Evolutionary conservation across 1,140 invertebrate genomes (phyloP), one percentile per base, ranked within the genome.

Genomic region (Drosophila kikkawai): DNA sequence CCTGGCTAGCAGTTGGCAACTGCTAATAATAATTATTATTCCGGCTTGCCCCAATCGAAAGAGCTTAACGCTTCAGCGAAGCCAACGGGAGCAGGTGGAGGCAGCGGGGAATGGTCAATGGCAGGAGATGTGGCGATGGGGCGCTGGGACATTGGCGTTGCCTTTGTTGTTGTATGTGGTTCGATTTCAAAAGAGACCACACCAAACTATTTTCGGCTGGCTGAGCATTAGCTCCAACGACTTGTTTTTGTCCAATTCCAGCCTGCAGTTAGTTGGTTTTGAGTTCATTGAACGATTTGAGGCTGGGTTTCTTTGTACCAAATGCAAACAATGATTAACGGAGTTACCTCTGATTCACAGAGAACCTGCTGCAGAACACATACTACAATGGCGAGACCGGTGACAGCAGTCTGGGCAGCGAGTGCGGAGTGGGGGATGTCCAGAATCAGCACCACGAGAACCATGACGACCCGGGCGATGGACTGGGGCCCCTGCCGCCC

Each of bases 401-500:
- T 8, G 90, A 77, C 29, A 82, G 88, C 51, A 91, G 83, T 51
- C 66, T 92, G 42, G 86, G 86, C 41, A 92, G 86, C 50, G 91
- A 85, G 26, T 80, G 71, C 41, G 78, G 75, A 7, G 65, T 13
- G 11, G 61, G 50, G 11, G 84, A 83, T 17, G 42, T 53, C 4
- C 67, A 70, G 67, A 66, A 55, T 15, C 67, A 70, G 32, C 61
- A 64, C 44, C 76, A 71, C n/a, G 19, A 42, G 9, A 82, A 44
- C 7, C 68, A 79, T 26, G 90, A 92, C 15, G 87, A 92, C 61
- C 79, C 80, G 1, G 91, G 75, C 42, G 94, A 95, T 86, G 95
- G 96, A 77, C 93, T 99, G 13, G 98, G 98, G 36, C 97, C 98
- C 7, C 93, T 99, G 59, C 98, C 98, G 53, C 94, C 95, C 9